Evolutionary conservation across 2,888 invertebrate species (phyloP).

Genomic region (Standfussiana lucernea): DNA sequence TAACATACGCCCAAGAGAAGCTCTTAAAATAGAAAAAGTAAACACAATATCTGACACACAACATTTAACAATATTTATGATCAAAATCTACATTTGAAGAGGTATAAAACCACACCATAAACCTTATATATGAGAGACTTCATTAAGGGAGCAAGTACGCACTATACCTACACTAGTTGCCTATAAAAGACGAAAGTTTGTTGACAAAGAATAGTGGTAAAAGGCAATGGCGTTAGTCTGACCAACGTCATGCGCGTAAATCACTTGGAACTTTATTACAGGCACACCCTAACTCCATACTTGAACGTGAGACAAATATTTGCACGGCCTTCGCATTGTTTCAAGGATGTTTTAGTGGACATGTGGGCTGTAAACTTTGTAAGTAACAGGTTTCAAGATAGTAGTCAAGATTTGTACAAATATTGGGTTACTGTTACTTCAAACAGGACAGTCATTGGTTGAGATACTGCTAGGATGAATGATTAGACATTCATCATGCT

Average conservation of each 20-base stretch:
- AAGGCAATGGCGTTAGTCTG: neutral
- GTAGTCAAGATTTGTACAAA: neutral
- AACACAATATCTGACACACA: constrained; percentile 8
- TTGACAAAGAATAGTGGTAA: constrained; percentile 29
- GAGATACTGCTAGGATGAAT: neutral
- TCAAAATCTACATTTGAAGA: constrained; percentile 28
- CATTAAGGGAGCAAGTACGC: neutral
- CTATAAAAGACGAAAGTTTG: constrained; percentile 26
- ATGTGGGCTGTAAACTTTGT: neutral
- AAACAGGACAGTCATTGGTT: neutral
- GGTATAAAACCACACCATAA: constrained; percentile 1
- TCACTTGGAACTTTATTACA: constrained; percentile 19
- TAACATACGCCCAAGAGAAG: neutral
- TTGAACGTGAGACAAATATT: constrained; percentile 42
- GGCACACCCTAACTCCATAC: constrained; percentile 37
- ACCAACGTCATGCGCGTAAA: constrained; percentile 29
- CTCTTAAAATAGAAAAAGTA: constrained; percentile 1
- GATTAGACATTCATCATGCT: neutral
- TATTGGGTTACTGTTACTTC: neutral
- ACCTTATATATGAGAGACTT: neutral
- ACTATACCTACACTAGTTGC: neutral
- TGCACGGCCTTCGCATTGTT: constrained; percentile 38
- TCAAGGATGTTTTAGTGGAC: constrained; percentile 28
- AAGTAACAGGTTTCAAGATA: constrained; percentile 22
- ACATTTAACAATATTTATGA: constrained; percentile 29